Evolutionary conservation across 2,888 invertebrate species (phyloP).

Genomic region (Diaperis boleti): DNA sequence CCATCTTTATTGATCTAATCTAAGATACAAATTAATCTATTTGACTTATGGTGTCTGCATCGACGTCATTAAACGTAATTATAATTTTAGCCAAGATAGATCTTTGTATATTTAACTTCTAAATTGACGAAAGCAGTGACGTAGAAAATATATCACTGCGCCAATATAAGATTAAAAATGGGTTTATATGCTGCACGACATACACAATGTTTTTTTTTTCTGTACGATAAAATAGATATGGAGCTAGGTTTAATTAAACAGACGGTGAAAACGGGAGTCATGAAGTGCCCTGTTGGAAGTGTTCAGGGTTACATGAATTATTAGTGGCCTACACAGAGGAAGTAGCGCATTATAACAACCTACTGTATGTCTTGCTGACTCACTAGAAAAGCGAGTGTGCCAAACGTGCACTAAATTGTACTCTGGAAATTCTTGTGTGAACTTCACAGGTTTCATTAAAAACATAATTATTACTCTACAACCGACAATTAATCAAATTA

Average conservation of each 20-base stretch:
- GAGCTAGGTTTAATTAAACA: conserved; percentile 13
- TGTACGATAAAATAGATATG: background rate
- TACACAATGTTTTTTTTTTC: conserved; percentile 3
- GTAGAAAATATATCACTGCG: background rate
- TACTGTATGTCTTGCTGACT: conserved; percentile 38
- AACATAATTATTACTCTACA: no score
- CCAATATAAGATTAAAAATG: no score
- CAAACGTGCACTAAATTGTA: conserved; percentile 11
- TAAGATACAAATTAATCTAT: no score
- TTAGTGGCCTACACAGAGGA: conserved; percentile 47
- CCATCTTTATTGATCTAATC: background rate
- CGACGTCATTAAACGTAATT: conserved; percentile 7
- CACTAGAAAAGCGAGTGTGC: conserved; percentile 27
- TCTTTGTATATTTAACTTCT: conserved; percentile 14
- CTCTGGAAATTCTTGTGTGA: no score
- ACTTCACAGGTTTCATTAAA: no score
- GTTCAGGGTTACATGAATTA: conserved; percentile 43
- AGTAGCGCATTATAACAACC: conserved; percentile 47
- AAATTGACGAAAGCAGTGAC: conserved; percentile 21
- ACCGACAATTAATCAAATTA: no score
- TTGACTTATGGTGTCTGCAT: background rate
- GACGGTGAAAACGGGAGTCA: conserved; percentile 4
- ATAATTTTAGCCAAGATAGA: conserved; percentile 5
- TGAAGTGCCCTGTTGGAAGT: conserved; percentile 27
- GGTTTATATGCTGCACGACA: no score